These are phyloP conservation scores for Reticulitermes lucifugus DNA, from an alignment of 2,888 invertebrate genomes.

Conservation along the genomic window DNA sequence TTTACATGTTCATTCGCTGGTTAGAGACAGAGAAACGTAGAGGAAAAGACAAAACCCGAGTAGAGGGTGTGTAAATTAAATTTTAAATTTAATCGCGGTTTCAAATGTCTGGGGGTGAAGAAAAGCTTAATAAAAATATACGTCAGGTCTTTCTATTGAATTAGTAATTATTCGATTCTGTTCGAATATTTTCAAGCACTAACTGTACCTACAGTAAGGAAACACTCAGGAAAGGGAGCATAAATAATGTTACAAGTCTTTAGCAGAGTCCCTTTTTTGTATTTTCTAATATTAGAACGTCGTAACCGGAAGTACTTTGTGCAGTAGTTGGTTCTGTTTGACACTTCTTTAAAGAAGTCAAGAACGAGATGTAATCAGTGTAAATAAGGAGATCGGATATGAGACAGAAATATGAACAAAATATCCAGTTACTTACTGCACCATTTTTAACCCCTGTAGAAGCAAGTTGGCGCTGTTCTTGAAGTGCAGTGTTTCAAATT, in stretches of 20 bases:
- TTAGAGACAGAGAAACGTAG: neutral
- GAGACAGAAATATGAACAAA: too few species aligned
- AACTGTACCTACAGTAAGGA: neutral
- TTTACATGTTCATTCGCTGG: constrained; percentile 42
- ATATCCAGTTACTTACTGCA: too few species aligned
- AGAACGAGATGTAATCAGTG: too few species aligned
- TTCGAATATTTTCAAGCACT: neutral
- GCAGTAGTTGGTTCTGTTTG: too few species aligned
- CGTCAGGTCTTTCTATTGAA: constrained; percentile 44
- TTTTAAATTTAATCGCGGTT: constrained; percentile 53
- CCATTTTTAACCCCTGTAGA: too few species aligned
- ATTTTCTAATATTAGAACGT: neutral
- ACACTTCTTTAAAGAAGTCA: too few species aligned
- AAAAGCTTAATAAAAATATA: constrained; percentile 45
- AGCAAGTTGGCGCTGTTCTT: too few species aligned
- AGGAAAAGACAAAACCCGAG: neutral
- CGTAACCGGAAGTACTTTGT: neutral
- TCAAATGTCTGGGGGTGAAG: constrained; percentile 42
- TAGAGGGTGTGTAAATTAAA: constrained; percentile 51
- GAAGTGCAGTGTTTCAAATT: too few species aligned
- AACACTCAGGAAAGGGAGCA: neutral
- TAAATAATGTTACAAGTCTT: neutral
- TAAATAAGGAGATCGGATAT: too few species aligned
- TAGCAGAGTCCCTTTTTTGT: neutral
- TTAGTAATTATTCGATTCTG: constrained; percentile 45